These are phyloP conservation scores for Gasteruption jaculator DNA, from an alignment of 2,888 invertebrate genomes.

Conservation along the genomic window DNA sequence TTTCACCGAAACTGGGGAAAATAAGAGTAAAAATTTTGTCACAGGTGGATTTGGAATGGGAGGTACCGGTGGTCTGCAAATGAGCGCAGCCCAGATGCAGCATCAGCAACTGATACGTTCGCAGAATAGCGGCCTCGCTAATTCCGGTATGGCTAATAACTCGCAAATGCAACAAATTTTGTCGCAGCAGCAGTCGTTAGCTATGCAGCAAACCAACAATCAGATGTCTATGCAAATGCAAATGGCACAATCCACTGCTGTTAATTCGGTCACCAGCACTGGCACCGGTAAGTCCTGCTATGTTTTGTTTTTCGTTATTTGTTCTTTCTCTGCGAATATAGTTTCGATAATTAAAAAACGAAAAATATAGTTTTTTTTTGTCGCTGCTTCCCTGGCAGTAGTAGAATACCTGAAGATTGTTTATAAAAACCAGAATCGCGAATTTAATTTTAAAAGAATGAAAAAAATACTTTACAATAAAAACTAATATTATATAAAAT, in stretches of 20 bases:
- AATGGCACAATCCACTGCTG: slow-evolving; percentile 50
- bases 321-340: too few relatives aligned
- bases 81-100: slow-evolving; percentile 54
- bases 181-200: slow-evolving; percentile 52
- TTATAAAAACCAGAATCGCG: too few relatives aligned
- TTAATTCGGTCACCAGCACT: slow-evolving; percentile 41
- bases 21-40: too few relatives aligned
- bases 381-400: too few relatives aligned
- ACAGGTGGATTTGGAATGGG: slow-evolving; percentile 49
- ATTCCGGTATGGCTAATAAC: slow-evolving; percentile 43
- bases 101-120: slow-evolving; percentile 52
- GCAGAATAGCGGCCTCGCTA: slow-evolving; percentile 48
- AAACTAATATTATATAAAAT: too few relatives aligned
- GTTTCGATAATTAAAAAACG: too few relatives aligned
- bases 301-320: too few relatives aligned
- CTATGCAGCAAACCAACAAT: slow-evolving; percentile 53
- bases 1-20: too few relatives aligned
- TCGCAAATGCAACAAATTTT: slow-evolving; percentile 54
- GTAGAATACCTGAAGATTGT: too few relatives aligned
- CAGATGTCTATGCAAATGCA: slow-evolving; percentile 57
- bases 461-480: too few relatives aligned
- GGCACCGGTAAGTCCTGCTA: slow-evolving; percentile 52
- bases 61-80: slow-evolving; percentile 50
- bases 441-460: too few relatives aligned
- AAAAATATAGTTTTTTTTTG: too few relatives aligned